These are phyloP conservation scores for Acyrthosiphon pisum DNA, from an alignment of 1,140 invertebrate species.

Conservation along the genomic window DNA sequence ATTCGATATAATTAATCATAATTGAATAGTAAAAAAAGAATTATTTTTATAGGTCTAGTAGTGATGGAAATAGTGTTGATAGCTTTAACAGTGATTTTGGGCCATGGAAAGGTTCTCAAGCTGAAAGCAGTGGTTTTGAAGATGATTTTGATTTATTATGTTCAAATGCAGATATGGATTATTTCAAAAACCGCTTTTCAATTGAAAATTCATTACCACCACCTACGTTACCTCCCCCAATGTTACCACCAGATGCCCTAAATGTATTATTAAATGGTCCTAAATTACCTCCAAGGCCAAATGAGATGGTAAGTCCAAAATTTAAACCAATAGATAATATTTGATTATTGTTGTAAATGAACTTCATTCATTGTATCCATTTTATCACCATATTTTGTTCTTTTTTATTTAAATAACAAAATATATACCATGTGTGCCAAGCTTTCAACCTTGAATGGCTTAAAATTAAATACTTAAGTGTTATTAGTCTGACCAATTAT, in stretches of 20 bases:
- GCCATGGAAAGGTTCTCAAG: conserved; percentile 67
- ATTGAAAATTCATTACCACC: conserved; percentile 38
- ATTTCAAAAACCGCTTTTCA: conserved; percentile 57
- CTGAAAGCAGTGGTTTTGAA: conserved; percentile 75
- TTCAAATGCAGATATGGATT: conserved; percentile 58
- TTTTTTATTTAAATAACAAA: not conserved
- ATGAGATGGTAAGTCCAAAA: conserved; percentile 55
- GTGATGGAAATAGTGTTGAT: conserved; percentile 75
- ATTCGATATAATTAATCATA: not conserved
- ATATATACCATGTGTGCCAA: not conserved
- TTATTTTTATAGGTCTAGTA: conserved; percentile 68
- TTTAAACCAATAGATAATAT: not conserved
- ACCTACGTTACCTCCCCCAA: conserved; percentile 35
- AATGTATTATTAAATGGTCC: conserved; percentile 54
- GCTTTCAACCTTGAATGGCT: not conserved
- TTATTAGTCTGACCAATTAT: too few relatives aligned
- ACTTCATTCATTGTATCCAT: not conserved
- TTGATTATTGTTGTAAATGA: not conserved
- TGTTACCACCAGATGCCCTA: conserved; percentile 58
- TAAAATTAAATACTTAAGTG: not conserved
- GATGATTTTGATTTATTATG: conserved; percentile 75
- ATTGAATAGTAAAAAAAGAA: not conserved
- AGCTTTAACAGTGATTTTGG: conserved; percentile 78
- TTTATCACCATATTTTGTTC: not conserved
- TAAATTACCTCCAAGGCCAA: conserved; percentile 43